Base-by-base conservation (phyloP, 2,888 invertebrate genomes). In the Bombylius discolor region DNA sequence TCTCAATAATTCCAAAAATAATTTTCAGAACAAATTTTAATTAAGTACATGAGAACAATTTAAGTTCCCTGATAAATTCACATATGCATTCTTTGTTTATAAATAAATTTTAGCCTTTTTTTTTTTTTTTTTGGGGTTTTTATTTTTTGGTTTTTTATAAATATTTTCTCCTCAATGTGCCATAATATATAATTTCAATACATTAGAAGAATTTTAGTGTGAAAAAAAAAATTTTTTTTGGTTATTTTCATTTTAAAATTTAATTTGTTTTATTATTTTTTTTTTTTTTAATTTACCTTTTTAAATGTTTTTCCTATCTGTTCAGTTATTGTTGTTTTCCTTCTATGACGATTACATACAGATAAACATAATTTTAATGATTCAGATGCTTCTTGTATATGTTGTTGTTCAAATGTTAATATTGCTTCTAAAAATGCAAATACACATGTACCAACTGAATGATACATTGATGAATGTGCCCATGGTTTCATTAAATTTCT, bases 371-470 rank as follows among this genome's bases (percentile, higher is more conserved):
- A 78, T 71, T 91, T 92, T 52, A 94, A 76, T 12, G 87, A 81
- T 34, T 81, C 79, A 2, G 86, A 80, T 0, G 94, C 90, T 57
- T 79, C 76, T 60, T 79, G 80, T 58, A 94, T 87, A 64, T 89
- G 84, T 58, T 77, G 76, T 65, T 84, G 85, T 69, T 97, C 95
- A 69, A 94, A 92, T 4, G 96, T 96, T 67, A 98, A 79, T 68
- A 94, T 84, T 0, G 96, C 95, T 69, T 96, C 93, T 45, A 97
- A 80, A 70, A 91, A 96, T 64, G 87, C 79, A 68, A 97, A 92
- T 39, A 93, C 90, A 5, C 89, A 84, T 60, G 85, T 81, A 4
- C 96, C 96, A 56, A 96, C 77, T 3, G 95, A 85, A 74, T 97
- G 97, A 70, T 97, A 97, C 78, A 96, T 83, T 59, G 94, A 94